A percentile compares a stretch with the other conserved stretches of the same genome.
These are phyloP conservation scores for Notolepis coatsorum DNA, from an alignment of 2,797 vertebrate genomes.

Conservation along the genomic window DNA sequence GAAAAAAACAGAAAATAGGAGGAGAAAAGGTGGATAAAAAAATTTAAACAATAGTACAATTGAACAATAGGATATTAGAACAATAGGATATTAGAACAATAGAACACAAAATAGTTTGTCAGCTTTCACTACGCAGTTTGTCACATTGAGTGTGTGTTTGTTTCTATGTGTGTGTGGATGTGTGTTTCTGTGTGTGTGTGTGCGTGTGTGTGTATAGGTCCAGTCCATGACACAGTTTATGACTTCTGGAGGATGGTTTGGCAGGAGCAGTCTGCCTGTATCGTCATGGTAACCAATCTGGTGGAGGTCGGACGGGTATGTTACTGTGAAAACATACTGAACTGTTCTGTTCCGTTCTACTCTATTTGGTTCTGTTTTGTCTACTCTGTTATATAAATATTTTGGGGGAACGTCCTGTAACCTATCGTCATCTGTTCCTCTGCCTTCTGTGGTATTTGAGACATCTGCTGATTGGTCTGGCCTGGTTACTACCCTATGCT, in stretches of 20 bases:
- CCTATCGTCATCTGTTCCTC: too few species aligned
- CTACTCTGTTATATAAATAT: background rate
- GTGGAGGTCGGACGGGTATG: constrained; percentile 99
- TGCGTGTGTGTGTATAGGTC: constrained; percentile 77
- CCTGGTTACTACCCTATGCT: too few species aligned
- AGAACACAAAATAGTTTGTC: too few species aligned
- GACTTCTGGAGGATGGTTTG: constrained; percentile 99
- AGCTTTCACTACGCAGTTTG: background rate
- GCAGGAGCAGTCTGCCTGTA: constrained; percentile 98
- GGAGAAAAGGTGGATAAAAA: too few species aligned
- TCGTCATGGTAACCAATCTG: constrained; percentile 99
- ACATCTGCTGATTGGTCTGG: too few species aligned
- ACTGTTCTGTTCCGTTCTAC: constrained; percentile 34
- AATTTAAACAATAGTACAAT: too few species aligned
- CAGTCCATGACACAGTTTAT: constrained; percentile 98
- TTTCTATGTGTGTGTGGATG: constrained; percentile 9
- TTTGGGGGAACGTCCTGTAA: too few species aligned
- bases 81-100: too few species aligned
- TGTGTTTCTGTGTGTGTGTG: background rate
- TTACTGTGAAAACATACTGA: too few species aligned
- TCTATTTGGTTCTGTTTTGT: background rate
- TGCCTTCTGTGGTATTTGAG: too few species aligned
- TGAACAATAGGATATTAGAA: too few species aligned
- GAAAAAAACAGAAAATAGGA: too few species aligned
- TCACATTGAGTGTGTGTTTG: background rate